phyloP scores from a whole-genome alignment of 2,113 vertebrate species.

The Eubucco bourcierii region DNA sequence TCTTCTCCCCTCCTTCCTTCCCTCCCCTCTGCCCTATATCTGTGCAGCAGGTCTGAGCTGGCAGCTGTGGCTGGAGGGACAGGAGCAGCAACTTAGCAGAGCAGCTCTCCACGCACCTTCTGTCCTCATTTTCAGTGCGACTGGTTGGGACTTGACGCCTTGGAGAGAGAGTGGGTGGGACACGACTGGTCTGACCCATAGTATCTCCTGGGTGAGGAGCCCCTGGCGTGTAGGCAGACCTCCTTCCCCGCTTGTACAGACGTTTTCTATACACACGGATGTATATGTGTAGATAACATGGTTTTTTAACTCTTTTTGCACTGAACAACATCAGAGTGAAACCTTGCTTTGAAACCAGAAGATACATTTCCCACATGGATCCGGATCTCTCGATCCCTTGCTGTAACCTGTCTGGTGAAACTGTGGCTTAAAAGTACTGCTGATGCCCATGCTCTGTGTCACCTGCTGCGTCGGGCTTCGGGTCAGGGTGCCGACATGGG shows the following conservation, averaged over 20 bases:
- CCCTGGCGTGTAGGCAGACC: neutral
- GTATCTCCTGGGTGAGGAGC: neutral
- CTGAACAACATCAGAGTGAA: conserved; percentile 35
- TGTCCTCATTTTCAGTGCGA: neutral
- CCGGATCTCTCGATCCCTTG: neutral
- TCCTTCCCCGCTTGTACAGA: conserved; percentile 50
- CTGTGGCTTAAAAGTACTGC: neutral
- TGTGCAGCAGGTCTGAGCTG: neutral
- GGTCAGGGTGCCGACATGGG: neutral
- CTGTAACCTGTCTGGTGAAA: neutral
- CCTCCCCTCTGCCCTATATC: neutral
- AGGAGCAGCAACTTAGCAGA: neutral
- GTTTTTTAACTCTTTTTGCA: conserved; percentile 68
- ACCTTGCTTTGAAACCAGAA: conserved; percentile 27
- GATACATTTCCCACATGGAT: neutral
- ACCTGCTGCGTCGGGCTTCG: neutral
- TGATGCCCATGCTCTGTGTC: neutral
- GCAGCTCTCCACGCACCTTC: neutral
- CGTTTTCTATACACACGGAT: conserved; percentile 46
- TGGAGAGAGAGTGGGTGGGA: neutral
- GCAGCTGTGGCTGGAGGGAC: neutral
- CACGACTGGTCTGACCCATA: fast-evolving
- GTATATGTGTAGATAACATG: conserved; percentile 68
- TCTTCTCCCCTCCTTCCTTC: neutral
- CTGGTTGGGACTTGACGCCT: neutral